Conservation (phyloP, 2,113 vertebrate species). For the Pangasianodon gigas region DNA sequence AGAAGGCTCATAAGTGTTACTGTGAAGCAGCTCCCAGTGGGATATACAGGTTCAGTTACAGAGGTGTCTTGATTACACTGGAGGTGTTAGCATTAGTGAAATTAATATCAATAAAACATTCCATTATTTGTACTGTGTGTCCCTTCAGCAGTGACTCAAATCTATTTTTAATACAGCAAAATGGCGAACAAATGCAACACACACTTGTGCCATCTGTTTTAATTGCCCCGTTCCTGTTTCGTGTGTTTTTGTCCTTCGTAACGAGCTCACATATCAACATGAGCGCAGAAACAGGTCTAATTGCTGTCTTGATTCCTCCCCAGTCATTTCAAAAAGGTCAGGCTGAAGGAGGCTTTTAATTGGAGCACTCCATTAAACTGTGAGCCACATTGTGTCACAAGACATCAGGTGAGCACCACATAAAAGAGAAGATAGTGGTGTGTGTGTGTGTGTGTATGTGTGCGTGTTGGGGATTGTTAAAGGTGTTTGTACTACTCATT, state of each 20-base stretch:
- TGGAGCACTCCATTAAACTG: slow-evolving; percentile 52
- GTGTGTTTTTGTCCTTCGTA: slow-evolving; percentile 35
- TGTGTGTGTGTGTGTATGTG: background rate
- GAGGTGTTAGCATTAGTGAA: background rate
- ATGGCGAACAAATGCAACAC: slow-evolving; percentile 12
- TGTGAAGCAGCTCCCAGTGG: background rate
- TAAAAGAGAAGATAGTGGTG: slow-evolving; percentile 20
- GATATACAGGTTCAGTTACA: background rate
- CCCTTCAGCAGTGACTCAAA: background rate
- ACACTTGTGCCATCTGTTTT: slow-evolving; percentile 21
- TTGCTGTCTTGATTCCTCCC: slow-evolving; percentile 48
- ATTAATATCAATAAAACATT: slow-evolving; percentile 21
- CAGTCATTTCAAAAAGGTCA: slow-evolving; percentile 55
- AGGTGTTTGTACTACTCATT: slow-evolving; percentile 49
- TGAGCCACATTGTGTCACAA: slow-evolving; percentile 36
- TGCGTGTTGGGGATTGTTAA: slow-evolving; percentile 37
- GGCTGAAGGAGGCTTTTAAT: slow-evolving; percentile 54
- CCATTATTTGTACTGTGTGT: background rate
- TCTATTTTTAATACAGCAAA: slow-evolving; percentile 12
- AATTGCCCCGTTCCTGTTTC: slow-evolving; percentile 42
- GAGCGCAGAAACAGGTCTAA: slow-evolving; percentile 40
- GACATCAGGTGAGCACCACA: slow-evolving; percentile 34
- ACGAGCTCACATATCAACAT: slow-evolving; percentile 40
- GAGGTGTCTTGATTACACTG: background rate
- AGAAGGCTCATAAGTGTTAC: background rate